phyloP scores from a whole-genome alignment of 2,113 vertebrate species.

The Sminthopsis crassicaudata region DNA sequence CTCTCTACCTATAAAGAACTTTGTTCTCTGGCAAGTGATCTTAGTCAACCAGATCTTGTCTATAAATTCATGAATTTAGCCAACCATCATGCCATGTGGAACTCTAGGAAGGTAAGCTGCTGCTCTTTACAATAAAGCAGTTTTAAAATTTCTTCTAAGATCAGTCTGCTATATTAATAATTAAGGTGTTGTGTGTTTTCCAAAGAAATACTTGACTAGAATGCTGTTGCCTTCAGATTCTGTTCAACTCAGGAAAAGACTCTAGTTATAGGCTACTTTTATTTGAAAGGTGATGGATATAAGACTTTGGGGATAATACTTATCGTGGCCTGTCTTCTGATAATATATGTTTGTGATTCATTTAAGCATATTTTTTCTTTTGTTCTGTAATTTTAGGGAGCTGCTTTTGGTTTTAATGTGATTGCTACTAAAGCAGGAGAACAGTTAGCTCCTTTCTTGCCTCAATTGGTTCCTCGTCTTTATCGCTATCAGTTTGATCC shows the following conservation, averaged over 20 bases:
- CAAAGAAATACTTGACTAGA: background rate
- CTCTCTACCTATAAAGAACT: slow-evolving; percentile 99
- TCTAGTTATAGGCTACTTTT: background rate
- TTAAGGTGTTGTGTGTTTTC: background rate
- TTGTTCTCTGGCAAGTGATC: slow-evolving; percentile 97
- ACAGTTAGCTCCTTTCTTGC: slow-evolving; percentile 94
- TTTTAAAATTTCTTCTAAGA: slow-evolving; percentile 10
- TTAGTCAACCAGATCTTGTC: slow-evolving; percentile 97
- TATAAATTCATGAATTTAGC: slow-evolving; percentile 99
- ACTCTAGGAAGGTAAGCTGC: slow-evolving; percentile 94
- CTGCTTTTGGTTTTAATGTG: slow-evolving; percentile 98
- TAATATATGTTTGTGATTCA: background rate
- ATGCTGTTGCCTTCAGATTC: background rate
- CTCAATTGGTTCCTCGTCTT: slow-evolving; percentile 95
- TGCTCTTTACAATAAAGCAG: background rate
- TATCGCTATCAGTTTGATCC: slow-evolving; percentile 99
- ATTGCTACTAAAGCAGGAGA: slow-evolving; percentile 97
- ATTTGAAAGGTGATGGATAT: slow-evolving; percentile 17
- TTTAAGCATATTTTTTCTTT: background rate
- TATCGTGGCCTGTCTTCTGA: background rate
- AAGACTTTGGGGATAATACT: slow-evolving; percentile 4
- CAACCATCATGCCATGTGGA: slow-evolving; percentile 99
- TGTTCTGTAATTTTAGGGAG: slow-evolving; percentile 86
- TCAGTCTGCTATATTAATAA: background rate
- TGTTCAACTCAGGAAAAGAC: background rate